These are phyloP conservation scores for Muscina levida DNA, from an alignment of 2,888 invertebrate genomes.

Conservation along the genomic window DNA sequence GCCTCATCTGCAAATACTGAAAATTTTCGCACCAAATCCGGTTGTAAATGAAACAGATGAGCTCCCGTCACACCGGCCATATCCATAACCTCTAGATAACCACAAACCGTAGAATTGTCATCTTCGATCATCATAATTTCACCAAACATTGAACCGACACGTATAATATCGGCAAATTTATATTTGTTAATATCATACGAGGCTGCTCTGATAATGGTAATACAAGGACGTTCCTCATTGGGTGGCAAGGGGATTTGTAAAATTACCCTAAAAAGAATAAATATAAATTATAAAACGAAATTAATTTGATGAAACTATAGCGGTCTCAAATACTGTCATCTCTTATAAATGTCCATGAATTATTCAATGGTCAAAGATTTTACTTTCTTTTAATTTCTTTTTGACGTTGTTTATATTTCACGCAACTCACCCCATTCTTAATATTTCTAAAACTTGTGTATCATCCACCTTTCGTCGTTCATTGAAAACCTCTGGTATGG, in stretches of 20 bases:
- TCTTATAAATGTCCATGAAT: background rate
- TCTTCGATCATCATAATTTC: constrained; percentile 84
- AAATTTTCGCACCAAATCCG: constrained; percentile 83
- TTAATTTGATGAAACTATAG: too few relatives aligned
- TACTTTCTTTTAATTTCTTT: background rate
- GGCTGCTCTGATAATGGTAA: constrained; percentile 81
- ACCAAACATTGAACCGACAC: constrained; percentile 83
- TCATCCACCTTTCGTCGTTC: constrained; percentile 74
- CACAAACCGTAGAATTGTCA: constrained; percentile 82
- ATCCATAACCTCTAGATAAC: constrained; percentile 83
- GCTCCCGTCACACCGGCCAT: constrained; percentile 81
- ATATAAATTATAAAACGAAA: too few relatives aligned
- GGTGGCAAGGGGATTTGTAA: constrained; percentile 75
- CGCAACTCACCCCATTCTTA: constrained; percentile 76
- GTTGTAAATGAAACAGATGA: constrained; percentile 83
- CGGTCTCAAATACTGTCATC: too few relatives aligned
- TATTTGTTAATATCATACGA: constrained; percentile 80
- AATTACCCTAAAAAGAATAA: constrained; percentile 69
- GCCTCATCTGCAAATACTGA: constrained; percentile 83
- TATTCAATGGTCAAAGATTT: background rate
- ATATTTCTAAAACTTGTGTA: constrained; percentile 73
- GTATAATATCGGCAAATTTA: constrained; percentile 81
- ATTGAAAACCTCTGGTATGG: constrained; percentile 83
- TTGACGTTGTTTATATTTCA: too few relatives aligned
- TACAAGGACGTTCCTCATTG: constrained; percentile 80